Percentiles rank a stretch among this genome's conserved stretches.
These are phyloP conservation scores for Mantis religiosa DNA, from an alignment of 2,888 invertebrate genomes.

Conservation along the genomic window DNA sequence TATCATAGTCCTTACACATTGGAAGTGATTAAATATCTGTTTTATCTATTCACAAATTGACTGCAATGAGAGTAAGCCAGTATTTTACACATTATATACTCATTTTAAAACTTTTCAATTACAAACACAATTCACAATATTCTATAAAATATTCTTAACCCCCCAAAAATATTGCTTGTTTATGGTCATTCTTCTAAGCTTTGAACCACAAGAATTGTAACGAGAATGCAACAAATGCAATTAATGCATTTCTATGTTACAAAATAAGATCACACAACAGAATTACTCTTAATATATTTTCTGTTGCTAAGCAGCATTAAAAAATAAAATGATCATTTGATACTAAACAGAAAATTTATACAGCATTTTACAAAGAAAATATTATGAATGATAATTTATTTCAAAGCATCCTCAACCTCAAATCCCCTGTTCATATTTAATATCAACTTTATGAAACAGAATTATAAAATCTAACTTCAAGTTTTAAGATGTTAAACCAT, in stretches of 20 bases:
- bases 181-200: neutral
- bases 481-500: neutral
- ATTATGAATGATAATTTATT: neutral
- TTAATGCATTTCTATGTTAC: neutral
- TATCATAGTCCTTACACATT: too few species aligned
- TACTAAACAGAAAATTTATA: neutral
- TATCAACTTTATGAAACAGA: neutral
- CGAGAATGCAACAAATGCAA: neutral
- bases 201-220: neutral
- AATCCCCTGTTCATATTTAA: neutral
- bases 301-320: neutral
- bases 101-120: neutral
- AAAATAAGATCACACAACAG: neutral
- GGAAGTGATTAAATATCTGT: too few species aligned
- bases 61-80: too few species aligned
- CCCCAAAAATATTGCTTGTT: too few species aligned
- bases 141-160: too few species aligned
- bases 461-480: neutral
- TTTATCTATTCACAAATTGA: too few species aligned
- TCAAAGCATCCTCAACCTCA: neutral
- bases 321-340: neutral
- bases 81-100: neutral
- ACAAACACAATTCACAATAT: neutral
- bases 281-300: neutral
- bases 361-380: neutral